Base-by-base conservation (phyloP, 2,888 invertebrate genomes). In the Chloromyia formosa region DNA sequence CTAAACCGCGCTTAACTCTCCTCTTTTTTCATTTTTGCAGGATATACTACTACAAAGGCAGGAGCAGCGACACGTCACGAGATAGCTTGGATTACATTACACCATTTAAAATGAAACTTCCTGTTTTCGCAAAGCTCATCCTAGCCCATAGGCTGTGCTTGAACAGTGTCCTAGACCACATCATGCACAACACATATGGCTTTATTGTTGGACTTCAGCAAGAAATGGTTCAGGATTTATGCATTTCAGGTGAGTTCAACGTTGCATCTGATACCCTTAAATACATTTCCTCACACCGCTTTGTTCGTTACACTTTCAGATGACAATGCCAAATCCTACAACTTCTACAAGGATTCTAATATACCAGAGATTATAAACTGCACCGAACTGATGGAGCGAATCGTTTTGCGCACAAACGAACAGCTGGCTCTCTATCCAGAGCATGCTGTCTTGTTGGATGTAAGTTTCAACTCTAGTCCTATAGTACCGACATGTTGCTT, bases 371-470 rank as follows among this genome's bases (percentile, higher is more conserved):
- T 92, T 0, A 89, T 89, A 73, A 88, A 90, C 66, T 94, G 95
- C 80, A 86, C 90, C 10, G 90, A 92, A 1, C 84, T 95, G 5
- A 84, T 97, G 74, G 87, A 89, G 12, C 86, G 86, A 74, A 88
- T 96, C n/a, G 87, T 88, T 76, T 82, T 84, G 1, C 88, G 89
- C 66, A 89, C 93, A 0, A 83, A 86, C 10, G 87, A 89, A 61
- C 85, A 97, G 64, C 85, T 95, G 40, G 86, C 87, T 0, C 91
- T 94, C 79, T 97, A 95, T 94, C 94, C 96, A 0, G 95, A 95
- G 77, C 95, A 97, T 87, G 96, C 97, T 0, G 92, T 93, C 0
- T 85, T 98, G 49, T 89, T 89, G 81, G 92, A 94, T 85, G 93
- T 93, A 86, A 86, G 83, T n/a, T n/a, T n/a, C n/a, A n/a, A n/a